A percentile compares a stretch with the other conserved stretches of the same genome.
phyloP scores from a whole-genome alignment of 2,113 vertebrate species.

The Monopterus albus region DNA sequence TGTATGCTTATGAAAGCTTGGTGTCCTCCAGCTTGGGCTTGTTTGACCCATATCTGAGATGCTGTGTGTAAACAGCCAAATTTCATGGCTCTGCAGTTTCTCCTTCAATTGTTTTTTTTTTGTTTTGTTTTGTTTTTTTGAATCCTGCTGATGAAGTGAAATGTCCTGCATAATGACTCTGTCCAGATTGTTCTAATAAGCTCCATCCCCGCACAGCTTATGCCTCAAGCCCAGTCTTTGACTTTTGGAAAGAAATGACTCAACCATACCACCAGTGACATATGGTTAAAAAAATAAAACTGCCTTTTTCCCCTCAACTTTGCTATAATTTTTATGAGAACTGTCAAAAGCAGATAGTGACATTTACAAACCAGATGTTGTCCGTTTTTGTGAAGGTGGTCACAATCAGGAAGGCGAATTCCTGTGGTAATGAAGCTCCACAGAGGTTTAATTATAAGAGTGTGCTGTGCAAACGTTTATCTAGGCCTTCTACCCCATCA shows the following conservation, averaged over 20 bases:
- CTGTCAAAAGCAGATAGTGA: slow-evolving; percentile 32
- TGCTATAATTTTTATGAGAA: slow-evolving; percentile 39
- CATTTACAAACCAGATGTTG: slow-evolving; percentile 73
- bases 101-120: slow-evolving; percentile 42
- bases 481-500: slow-evolving; percentile 60
- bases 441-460: slow-evolving; percentile 74
- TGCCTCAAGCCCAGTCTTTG: slow-evolving; percentile 23
- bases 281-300: slow-evolving; percentile 31
- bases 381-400: slow-evolving; percentile 52
- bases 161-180: slow-evolving; percentile 42
- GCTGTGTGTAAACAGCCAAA: slow-evolving; percentile 75
- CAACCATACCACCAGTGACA: slow-evolving; percentile 31
- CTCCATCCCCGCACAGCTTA: slow-evolving; percentile 22
- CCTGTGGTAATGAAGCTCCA: slow-evolving; percentile 73
- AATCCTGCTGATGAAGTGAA: slow-evolving; percentile 70
- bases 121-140: too few species aligned
- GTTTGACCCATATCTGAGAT: slow-evolving; percentile 72
- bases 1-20: slow-evolving; percentile 23
- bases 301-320: slow-evolving; percentile 7
- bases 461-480: slow-evolving; percentile 76
- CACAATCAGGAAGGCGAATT: slow-evolving; percentile 68
- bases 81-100: slow-evolving; percentile 70
- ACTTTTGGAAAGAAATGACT: slow-evolving; percentile 61
- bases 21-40: slow-evolving; percentile 58
- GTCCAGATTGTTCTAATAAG: slow-evolving; percentile 49